Percentiles rank a stretch among this genome's conserved stretches.
Evolutionary conservation across 2,888 invertebrate genomes (phyloP).

Genomic region (Drosophila pseudotalamancana): DNA sequence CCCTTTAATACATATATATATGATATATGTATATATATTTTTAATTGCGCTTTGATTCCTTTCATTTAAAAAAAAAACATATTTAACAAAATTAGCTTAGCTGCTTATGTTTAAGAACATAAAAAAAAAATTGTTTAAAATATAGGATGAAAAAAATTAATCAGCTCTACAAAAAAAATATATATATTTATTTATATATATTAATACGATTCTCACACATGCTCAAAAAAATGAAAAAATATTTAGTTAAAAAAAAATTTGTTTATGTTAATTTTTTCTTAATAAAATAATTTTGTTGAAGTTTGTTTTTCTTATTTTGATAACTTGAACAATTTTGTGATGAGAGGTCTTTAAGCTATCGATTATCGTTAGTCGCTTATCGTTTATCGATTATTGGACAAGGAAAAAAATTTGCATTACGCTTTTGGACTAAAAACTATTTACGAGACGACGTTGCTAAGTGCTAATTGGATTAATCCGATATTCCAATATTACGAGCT

Average conservation of each 20-base stretch:
- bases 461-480: constrained; percentile 42
- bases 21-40: neutral
- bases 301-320: neutral
- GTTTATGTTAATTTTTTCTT: constrained; percentile 14
- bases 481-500: constrained; percentile 59
- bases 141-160: constrained; percentile 40
- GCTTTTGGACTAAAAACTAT: constrained; percentile 45
- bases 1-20: constrained; percentile 21
- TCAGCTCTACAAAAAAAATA: constrained; percentile 51
- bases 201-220: constrained; percentile 32
- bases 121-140: constrained; percentile 67
- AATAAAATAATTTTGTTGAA: constrained; percentile 29
- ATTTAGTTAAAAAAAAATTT: constrained; percentile 29
- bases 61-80: constrained; percentile 36
- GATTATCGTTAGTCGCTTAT: constrained; percentile 14
- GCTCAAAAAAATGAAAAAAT: constrained; percentile 49
- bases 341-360: constrained; percentile 31
- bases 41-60: constrained; percentile 49
- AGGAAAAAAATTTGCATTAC: constrained; percentile 51
- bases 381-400: constrained; percentile 40
- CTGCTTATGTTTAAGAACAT: constrained; percentile 69
- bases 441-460: constrained; percentile 52
- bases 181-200: neutral
- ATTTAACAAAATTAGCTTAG: constrained; percentile 74
- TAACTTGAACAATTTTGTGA: constrained; percentile 47